Evolutionary conservation across 2,797 vertebrate species (phyloP).

Genomic region (Crenuchus spilurus): DNA sequence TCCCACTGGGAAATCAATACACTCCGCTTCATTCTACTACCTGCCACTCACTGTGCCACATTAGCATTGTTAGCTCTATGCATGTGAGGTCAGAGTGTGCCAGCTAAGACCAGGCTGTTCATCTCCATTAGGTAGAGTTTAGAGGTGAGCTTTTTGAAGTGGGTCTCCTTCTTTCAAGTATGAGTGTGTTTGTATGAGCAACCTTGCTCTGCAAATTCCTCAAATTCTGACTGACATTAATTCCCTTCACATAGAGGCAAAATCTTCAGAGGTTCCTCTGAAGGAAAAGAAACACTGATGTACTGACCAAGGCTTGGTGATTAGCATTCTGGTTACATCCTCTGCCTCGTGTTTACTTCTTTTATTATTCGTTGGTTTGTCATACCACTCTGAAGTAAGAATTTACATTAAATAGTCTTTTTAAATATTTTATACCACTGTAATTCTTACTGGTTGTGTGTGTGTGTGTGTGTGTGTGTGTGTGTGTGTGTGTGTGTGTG

Average conservation of each 20-base stretch:
- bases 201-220: slow-evolving; percentile 25
- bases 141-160: slow-evolving; percentile 31
- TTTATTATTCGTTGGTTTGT: not conserved
- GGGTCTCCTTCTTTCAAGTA: slow-evolving; percentile 39
- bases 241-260: slow-evolving; percentile 65
- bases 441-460: no score
- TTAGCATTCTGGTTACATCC: slow-evolving; percentile 58
- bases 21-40: slow-evolving; percentile 55
- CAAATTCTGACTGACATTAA: slow-evolving; percentile 38
- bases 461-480: no score
- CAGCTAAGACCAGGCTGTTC: slow-evolving; percentile 46
- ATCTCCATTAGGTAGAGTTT: slow-evolving; percentile 61
- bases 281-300: slow-evolving; percentile 67
- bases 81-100: slow-evolving; percentile 45
- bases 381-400: slow-evolving; percentile 7
- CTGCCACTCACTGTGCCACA: slow-evolving; percentile 50
- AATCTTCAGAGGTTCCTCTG: slow-evolving; percentile 60
- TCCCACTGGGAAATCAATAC: slow-evolving; percentile 41
- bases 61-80: slow-evolving; percentile 36
- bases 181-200: slow-evolving; percentile 18
- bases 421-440: no score
- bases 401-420: not conserved
- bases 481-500: no score
- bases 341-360: not conserved
- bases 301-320: slow-evolving; percentile 72